These are phyloP conservation scores for Willowsia nigromaculata DNA, from an alignment of 2,888 invertebrate genomes.

Conservation along the genomic window DNA sequence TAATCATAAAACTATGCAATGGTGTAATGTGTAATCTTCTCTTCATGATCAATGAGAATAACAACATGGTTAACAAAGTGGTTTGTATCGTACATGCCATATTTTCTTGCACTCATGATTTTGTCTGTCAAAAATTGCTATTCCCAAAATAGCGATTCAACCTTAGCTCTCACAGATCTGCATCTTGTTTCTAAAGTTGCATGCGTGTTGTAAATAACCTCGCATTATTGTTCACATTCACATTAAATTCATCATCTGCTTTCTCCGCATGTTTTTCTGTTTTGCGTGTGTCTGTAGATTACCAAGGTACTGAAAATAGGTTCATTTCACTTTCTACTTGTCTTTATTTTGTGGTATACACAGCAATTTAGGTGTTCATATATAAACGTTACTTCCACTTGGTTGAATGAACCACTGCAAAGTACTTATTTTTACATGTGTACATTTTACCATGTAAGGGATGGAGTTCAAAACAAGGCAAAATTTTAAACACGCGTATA, in stretches of 20 bases:
- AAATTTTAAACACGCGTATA: not conserved
- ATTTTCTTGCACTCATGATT: not conserved
- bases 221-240: conserved; percentile 3
- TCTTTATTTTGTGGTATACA: conserved; percentile 15
- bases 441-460: not conserved
- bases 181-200: no score
- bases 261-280: conserved; percentile 6
- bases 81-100: not conserved
- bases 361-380: conserved; percentile 40
- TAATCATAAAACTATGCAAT: not conserved
- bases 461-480: not conserved
- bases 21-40: not conserved
- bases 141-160: not conserved
- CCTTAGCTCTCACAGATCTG: not conserved
- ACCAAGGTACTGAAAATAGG: not conserved
- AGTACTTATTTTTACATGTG: not conserved
- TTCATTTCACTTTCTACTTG: conserved; percentile 16
- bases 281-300: conserved; percentile 2
- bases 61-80: not conserved
- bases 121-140: not conserved
- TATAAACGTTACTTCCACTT: conserved; percentile 59
- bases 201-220: not conserved
- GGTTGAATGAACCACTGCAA: conserved; percentile 43
- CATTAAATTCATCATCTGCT: conserved; percentile 12
- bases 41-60: not conserved